Evolutionary conservation across 2,888 invertebrate species (phyloP), one percentile per base, ranked within the genome.

Genomic region (Hypolimnas misippus): DNA sequence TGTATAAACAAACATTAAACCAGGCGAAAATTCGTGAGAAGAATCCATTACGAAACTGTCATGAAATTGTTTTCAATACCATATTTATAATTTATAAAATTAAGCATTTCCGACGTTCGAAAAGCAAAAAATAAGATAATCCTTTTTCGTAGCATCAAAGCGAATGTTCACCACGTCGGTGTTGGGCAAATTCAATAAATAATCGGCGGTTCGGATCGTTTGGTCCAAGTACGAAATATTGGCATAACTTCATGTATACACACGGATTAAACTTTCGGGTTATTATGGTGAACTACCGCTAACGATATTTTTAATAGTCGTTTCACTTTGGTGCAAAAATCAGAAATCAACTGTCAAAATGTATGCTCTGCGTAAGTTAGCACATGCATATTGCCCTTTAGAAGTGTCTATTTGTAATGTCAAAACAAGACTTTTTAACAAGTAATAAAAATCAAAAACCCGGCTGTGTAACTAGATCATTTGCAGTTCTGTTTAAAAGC

Each of bases 111-210:
- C 25, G 25, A 25, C 19, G 58, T 42, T 44, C 56, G 60, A 46
- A 38, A 33, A 56, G 50, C 52, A n/a, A 57, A 31, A 62, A 67
- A 69, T 63, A 65, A 68, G 63, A 70, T 70, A 69, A 65, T 68
- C 62, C 63, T 63, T 58, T 56, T 40, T 56, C 55, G 63, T 29
- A 54, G 61, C 61, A 58, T 65, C 64, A 67, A 67, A 66, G 66
- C 64, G 63, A 63, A 62, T 62, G 57, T 57, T 63, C 55, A 40
- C 51, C 33, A 31, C 60, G 56, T 33, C 57, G 33, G 62, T 62
- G 62, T 68, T 66, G 53, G 59, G 49, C 61, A 67, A 70, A 72
- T 70, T 72, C 69, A 70, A 70, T 72, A 72, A 70, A 70, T 69
- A 69, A 67, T 69, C 68, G 64, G 57, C 56, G 42, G 35, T 44